These are phyloP conservation scores for Lutraria rhynchaena DNA, from an alignment of 1,140 invertebrate species.

Conservation along the genomic window DNA sequence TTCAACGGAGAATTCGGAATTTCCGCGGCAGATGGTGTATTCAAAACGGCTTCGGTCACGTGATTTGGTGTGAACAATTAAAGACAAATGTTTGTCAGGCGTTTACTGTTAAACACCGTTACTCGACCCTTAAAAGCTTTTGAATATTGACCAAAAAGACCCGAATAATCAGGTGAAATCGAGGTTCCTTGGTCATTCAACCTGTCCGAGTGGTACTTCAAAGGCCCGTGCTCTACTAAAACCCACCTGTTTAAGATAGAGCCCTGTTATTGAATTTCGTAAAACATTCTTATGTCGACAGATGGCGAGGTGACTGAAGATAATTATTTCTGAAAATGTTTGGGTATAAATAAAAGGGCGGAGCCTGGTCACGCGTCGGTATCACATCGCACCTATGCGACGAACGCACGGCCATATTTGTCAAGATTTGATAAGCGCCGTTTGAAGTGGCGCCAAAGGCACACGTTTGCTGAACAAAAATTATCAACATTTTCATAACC, in stretches of 20 bases:
- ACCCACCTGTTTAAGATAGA: constrained; percentile 26
- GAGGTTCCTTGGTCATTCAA: constrained; percentile 1
- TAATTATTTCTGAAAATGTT: constrained; percentile 17
- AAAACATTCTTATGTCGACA: background rate
- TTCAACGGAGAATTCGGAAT: constrained; percentile 43
- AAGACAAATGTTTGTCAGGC: constrained; percentile 53
- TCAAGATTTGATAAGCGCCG: constrained; percentile 42
- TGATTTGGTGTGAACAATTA: constrained; percentile 33
- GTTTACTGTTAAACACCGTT: constrained; percentile 56
- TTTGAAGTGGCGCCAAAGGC: constrained; percentile 56
- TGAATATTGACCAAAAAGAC: constrained; percentile 43
- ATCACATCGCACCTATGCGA: constrained; percentile 28
- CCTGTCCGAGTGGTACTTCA: constrained; percentile 29
- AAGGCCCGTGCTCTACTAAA: constrained; percentile 3
- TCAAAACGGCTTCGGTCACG: constrained; percentile 20
- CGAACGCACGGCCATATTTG: constrained; percentile 46
- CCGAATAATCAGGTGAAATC: constrained; percentile 41
- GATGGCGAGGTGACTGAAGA: constrained; percentile 36
- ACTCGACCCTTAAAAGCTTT: constrained; percentile 39
- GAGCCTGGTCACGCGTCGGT: constrained; percentile 24
- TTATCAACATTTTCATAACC: constrained; percentile 56
- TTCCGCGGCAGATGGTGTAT: constrained; percentile 51
- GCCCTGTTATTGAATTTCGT: background rate
- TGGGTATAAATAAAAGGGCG: background rate
- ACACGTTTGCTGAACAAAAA: constrained; percentile 36